Evolutionary conservation across 2,888 invertebrate genomes (phyloP), one percentile per base, ranked within the genome.

Genomic region (Sclerodermus sp.): DNA sequence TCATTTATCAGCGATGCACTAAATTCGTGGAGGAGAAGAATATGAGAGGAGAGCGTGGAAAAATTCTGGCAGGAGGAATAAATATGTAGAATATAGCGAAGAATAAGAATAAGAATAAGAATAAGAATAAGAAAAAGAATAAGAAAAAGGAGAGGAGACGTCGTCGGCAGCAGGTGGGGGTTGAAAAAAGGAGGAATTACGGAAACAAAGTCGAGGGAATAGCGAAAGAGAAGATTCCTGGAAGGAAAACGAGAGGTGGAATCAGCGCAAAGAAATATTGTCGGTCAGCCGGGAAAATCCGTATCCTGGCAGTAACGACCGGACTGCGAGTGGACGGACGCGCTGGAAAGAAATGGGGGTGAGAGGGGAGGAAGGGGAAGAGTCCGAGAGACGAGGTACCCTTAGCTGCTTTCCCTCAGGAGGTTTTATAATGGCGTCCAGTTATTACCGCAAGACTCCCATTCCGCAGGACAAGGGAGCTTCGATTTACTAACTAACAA

Each of bases 381-480:
- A 55, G 39, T 12, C 41, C 34, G 14, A 23, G 40, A 36, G 17
- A 46, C 37, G 29, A 18, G 32, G 63, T 65, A 64, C 71, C 74
- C 73, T 76, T 73, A 73, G 73, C 65, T 65, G 64, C 66, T 73
- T 75, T 73, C 76, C 75, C 75, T 74, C 70, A 68, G 75, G 76
- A 76, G 71, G 68, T 74, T 76, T 76, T 76, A 76, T 76, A 76
- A 77, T 76, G 76, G 76, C 74, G 75, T 76, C 74, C 76, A 76
- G 76, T 76, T 76, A 77, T 76, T 76, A 76, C 69, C 68, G 70
- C 68, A 71, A 70, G 69, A 74, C 73, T 13, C 34, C 23, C 23
- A 23, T 23, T 8, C 23, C 8, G 23, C 23, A 23, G 23, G 23
- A 23, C 23, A 23, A 23, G 23, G 23, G 23, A 23, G 4, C 23